Evolutionary conservation across 2,888 invertebrate species (phyloP), one percentile per base, ranked within the genome.

Genomic region (Zootermopsis nevadensis): DNA sequence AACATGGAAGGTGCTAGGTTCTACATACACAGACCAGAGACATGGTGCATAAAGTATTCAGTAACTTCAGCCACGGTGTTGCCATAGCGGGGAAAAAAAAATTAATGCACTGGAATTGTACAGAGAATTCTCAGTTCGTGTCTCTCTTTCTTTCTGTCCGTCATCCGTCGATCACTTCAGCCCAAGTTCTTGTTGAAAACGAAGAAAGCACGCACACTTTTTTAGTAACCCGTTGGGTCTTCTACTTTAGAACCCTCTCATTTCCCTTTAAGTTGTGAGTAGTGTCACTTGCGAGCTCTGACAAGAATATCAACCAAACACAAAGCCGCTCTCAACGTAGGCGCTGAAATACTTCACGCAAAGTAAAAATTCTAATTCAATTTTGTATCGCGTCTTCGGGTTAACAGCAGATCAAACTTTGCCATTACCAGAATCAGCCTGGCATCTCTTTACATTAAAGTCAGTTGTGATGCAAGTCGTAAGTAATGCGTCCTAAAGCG

Each of bases 301-400:
- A 60, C 60, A 60, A 27, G 60, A n/a, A 60, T 60, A 60, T 12
- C 60, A 60, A 60, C 60, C 7, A 27, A 24, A 27, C 60, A 27
- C 7, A 7, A 60, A 27, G 7, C 27, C 27, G 7, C 15, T 27
- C 60, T 27, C 27, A 10, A 7, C n/a, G 6, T 15, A 24, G n/a
- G 60, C 8, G 7, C 8, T 8, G 27, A 60, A 7, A 60, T 60
- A 7, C 27, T n/a, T 27, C 60, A 60, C n/a, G 60, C n/a, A 60
- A 60, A 60, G 27, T 27, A 27, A 60, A 60, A 60, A 60, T n/a
- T 60, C 60, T 60, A 60, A 60, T 60, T 60, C 60, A 60, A 60
- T 60, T 60, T n/a, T n/a, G 60, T 27, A 12, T 27, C n/a, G 27
- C n/a, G 27, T 27, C 60, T 27, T n/a, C 60, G n/a, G n/a, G 27